These are phyloP conservation scores for Brachionus sp. DNA, from an alignment of 1,140 invertebrate genomes.

Conservation along the genomic window DNA sequence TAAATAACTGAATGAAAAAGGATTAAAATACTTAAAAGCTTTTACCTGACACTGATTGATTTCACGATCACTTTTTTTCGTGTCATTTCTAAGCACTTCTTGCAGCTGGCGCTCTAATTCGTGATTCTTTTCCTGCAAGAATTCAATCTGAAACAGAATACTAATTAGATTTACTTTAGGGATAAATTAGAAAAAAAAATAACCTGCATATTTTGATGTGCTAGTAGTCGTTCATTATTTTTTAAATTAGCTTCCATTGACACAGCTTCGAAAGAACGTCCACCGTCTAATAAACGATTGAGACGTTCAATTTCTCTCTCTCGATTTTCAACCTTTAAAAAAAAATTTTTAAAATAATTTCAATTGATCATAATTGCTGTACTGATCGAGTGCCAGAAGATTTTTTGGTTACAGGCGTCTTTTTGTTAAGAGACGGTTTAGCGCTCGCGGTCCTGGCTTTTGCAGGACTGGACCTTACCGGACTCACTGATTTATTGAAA, in stretches of 20 bases:
- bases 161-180: not conserved
- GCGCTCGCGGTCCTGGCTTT: not conserved
- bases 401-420: not conserved
- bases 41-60: slow-evolving; percentile 55
- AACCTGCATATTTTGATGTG: slow-evolving; percentile 60
- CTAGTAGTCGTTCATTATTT: slow-evolving; percentile 58
- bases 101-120: slow-evolving; percentile 54
- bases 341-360: not conserved
- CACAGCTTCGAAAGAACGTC: slow-evolving; percentile 57
- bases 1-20: not conserved
- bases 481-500: slow-evolving; percentile 26
- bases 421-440: not conserved
- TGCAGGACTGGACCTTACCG: not conserved
- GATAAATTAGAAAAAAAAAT: not conserved
- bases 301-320: slow-evolving; percentile 59
- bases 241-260: slow-evolving; percentile 57
- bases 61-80: slow-evolving; percentile 51
- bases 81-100: slow-evolving; percentile 46
- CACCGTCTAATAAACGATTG: slow-evolving; percentile 57
- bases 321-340: slow-evolving; percentile 54
- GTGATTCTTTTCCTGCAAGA: slow-evolving; percentile 57
- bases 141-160: slow-evolving; percentile 54
- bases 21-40: not conserved
- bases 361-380: not conserved
- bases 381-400: not conserved